Percentiles rank a stretch among this genome's conserved stretches.
Evolutionary conservation across 2,888 invertebrate genomes (phyloP).

Genomic region (Smittia aterrima): DNA sequence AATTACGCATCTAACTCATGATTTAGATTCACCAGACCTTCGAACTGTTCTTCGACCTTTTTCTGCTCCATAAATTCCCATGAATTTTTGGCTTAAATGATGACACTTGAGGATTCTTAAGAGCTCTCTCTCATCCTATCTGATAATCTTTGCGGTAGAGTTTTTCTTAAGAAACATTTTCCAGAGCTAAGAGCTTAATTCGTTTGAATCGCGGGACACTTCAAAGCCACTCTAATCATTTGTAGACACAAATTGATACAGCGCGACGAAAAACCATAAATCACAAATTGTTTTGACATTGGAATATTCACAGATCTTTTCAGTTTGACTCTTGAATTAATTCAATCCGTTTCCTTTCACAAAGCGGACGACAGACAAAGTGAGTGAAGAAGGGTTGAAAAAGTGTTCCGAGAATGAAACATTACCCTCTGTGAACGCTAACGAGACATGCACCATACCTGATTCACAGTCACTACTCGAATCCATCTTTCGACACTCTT

Average conservation of each 20-base stretch:
- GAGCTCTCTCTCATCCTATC: not conserved
- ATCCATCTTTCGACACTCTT: constrained; percentile 20
- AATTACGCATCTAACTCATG: not conserved
- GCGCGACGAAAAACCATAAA: constrained; percentile 39
- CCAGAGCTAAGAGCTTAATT: not conserved
- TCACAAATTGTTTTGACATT: constrained; percentile 41
- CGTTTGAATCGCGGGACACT: not conserved
- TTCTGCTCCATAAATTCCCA: constrained; percentile 2
- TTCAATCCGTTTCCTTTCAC: constrained; percentile 21
- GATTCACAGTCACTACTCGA: constrained; percentile 30
- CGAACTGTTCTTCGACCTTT: not conserved
- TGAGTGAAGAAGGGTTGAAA: constrained; percentile 20
- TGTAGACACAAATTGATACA: constrained; percentile 34
- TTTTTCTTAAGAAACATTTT: constrained; percentile 4
- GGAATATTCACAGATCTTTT: not conserved
- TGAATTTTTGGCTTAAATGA: not conserved
- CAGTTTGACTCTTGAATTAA: not conserved
- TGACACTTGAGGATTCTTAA: constrained; percentile 10
- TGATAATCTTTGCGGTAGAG: constrained; percentile 8
- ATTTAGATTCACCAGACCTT: not conserved
- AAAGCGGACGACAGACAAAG: not conserved
- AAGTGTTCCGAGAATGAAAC: constrained; percentile 16
- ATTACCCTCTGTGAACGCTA: not conserved
- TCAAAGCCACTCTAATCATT: constrained; percentile 20
- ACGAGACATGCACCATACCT: constrained; percentile 25